Evolutionary conservation across 2,888 invertebrate species (phyloP).

Genomic region (Nebria salina): DNA sequence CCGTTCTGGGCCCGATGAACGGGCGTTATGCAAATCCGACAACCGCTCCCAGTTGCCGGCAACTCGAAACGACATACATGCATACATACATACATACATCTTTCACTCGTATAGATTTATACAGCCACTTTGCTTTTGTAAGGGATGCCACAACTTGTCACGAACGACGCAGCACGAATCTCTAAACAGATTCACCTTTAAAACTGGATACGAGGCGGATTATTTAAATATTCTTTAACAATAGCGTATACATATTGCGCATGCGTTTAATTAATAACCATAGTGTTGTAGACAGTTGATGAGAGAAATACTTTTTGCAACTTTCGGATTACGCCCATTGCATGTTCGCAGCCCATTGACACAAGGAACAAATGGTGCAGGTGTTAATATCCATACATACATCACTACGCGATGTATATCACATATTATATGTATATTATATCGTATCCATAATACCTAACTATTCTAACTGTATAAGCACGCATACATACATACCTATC

Average conservation of each 20-base stretch:
- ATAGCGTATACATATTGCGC: constrained; percentile 4
- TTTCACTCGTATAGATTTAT: background rate
- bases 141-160: background rate
- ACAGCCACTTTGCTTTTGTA: background rate
- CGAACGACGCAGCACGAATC: background rate
- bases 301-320: constrained; percentile 13
- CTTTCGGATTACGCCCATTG: constrained; percentile 16
- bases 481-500: background rate
- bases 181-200: background rate
- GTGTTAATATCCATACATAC: constrained; percentile 23
- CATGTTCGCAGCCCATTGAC: constrained; percentile 25
- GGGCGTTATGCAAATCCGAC: constrained; percentile 11
- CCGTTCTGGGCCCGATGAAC: constrained; percentile 2
- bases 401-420: constrained; percentile 7
- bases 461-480: background rate
- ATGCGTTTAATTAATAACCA: constrained; percentile 4
- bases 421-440: background rate
- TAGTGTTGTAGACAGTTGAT: background rate
- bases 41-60: constrained; percentile 4
- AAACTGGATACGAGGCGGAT: background rate
- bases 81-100: background rate
- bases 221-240: background rate
- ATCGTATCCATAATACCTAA: background rate
- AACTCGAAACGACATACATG: background rate
- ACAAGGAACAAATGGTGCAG: constrained; percentile 11